phyloP scores from a whole-genome alignment of 2,888 invertebrate species.

The Merodon equestris region DNA sequence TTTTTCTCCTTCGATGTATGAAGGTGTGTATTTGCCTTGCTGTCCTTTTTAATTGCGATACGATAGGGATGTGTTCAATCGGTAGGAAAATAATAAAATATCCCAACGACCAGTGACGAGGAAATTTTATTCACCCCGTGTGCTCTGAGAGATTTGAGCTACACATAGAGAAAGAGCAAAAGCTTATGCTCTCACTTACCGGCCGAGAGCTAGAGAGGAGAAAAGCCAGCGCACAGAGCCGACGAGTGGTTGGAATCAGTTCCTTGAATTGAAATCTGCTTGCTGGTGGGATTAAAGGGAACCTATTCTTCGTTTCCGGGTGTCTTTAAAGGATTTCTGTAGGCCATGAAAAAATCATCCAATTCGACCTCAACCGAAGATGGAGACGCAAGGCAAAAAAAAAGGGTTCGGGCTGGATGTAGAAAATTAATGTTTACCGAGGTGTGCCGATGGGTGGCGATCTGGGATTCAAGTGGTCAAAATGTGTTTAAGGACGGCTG shows the following conservation, averaged over 20 bases:
- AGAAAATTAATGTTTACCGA: too few species aligned
- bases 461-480: too few species aligned
- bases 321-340: too few species aligned
- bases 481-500: too few species aligned
- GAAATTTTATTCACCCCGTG: not conserved
- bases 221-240: not conserved
- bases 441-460: too few species aligned
- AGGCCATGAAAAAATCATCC: too few species aligned
- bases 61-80: too few species aligned
- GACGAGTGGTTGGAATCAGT: not conserved
- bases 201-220: too few species aligned
- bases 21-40: slow-evolving; percentile 15
- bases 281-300: not conserved
- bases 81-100: slow-evolving; percentile 5
- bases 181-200: slow-evolving; percentile 6
- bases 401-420: too few species aligned
- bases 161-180: not conserved
- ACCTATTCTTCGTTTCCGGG: not conserved
- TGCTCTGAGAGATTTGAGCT: slow-evolving; percentile 30
- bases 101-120: not conserved
- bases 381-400: too few species aligned
- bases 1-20: slow-evolving; percentile 17
- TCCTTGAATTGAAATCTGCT: not conserved
- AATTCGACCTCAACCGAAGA: too few species aligned
- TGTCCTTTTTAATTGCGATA: not conserved